These are phyloP conservation scores for Channa argus DNA, from an alignment of 2,113 vertebrate species.

Conservation along the genomic window DNA sequence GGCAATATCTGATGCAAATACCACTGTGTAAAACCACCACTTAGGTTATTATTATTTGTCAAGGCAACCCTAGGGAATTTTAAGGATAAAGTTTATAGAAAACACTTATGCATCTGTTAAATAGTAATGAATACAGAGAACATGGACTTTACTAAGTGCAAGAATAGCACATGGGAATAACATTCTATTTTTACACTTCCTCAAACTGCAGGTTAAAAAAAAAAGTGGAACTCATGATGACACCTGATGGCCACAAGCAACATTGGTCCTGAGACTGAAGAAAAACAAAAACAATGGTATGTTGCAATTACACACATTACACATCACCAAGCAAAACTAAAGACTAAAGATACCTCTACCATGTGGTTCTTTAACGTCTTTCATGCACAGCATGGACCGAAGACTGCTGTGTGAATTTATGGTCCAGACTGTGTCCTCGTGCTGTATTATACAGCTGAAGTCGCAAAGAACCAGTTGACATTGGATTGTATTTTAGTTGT, in stretches of 20 bases:
- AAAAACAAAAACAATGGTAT: not conserved
- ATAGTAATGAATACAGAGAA: not conserved
- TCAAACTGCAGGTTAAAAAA: slow-evolving; percentile 22
- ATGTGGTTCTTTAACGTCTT: too few relatives aligned
- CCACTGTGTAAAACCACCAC: not conserved
- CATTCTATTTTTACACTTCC: slow-evolving; percentile 50
- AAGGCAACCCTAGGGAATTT: not conserved
- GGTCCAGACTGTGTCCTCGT: too few relatives aligned
- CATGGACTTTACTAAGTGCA: not conserved
- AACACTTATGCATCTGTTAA: not conserved
- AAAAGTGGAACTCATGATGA: slow-evolving; percentile 1
- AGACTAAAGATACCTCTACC: not conserved
- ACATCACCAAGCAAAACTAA: not conserved
- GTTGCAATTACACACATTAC: not conserved
- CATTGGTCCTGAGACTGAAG: not conserved
- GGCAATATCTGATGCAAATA: not conserved
- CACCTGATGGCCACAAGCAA: not conserved
- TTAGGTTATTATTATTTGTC: not conserved
- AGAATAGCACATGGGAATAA: slow-evolving; percentile 5
- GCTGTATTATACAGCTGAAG: not conserved
- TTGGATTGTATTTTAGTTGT: not conserved
- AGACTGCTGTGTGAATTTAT: too few relatives aligned
- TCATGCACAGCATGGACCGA: not conserved
- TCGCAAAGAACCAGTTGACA: not conserved
- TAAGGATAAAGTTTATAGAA: not conserved